A percentile compares a stretch with the other conserved stretches of the same genome.
Evolutionary conservation across 2,113 vertebrate genomes (phyloP).

Genomic region (Notothenia rossii): DNA sequence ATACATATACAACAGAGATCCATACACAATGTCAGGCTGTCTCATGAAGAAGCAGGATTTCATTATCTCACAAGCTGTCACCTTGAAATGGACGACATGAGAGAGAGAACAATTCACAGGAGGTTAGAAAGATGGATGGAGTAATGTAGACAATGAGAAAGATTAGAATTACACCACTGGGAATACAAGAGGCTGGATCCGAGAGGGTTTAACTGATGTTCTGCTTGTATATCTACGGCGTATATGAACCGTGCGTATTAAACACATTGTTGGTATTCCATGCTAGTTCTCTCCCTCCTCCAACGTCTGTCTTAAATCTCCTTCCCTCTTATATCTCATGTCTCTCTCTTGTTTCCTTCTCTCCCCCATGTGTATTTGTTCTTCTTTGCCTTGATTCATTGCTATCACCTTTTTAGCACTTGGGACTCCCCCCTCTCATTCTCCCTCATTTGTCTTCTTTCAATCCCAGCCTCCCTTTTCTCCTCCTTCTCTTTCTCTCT

Average conservation of each 20-base stretch:
- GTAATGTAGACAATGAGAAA: background rate
- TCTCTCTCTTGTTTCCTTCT: constrained; percentile 8
- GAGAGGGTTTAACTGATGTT: background rate
- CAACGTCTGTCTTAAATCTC: constrained; percentile 12
- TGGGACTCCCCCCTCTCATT: background rate
- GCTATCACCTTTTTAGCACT: constrained; percentile 29
- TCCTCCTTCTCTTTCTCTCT: constrained; percentile 2
- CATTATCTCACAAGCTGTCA: constrained; percentile 65
- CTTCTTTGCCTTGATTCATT: constrained; percentile 30
- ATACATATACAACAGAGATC: constrained; percentile 12
- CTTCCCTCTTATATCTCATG: background rate
- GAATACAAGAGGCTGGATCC: background rate
- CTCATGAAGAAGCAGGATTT: constrained; percentile 44
- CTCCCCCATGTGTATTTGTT: constrained; percentile 7
- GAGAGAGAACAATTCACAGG: background rate
- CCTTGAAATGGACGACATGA: constrained; percentile 39
- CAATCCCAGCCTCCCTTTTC: background rate
- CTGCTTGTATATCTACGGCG: background rate
- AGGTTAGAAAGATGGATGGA: constrained; percentile 34
- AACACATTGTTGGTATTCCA: constrained; percentile 62
- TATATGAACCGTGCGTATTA: background rate
- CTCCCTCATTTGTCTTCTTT: constrained; percentile 21
- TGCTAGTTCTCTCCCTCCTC: background rate
- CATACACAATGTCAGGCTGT: constrained; percentile 41
- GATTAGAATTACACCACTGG: background rate